Base-by-base conservation (phyloP, 1,140 invertebrate genomes). In the Branchinecta lindahli region DNA sequence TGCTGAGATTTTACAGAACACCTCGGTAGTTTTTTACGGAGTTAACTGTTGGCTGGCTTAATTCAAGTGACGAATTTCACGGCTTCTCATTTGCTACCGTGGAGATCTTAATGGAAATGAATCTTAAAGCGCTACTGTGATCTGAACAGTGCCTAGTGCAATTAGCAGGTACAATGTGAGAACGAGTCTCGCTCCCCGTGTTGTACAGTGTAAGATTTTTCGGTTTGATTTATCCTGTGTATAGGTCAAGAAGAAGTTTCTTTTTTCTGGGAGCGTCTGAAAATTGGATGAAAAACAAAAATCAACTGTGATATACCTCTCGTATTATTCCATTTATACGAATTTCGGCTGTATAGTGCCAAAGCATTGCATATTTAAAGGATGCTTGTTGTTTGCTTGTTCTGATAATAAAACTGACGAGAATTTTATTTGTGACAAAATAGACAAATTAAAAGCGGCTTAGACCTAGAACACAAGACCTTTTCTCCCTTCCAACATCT, bases 1-100 rank as follows among this genome's bases (percentile, higher is more conserved):
- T 90, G 66, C 79, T 91, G 72, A 83, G 88, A 72, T 89, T 85
- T 76, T 82, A 88, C 75, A 83, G 87, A 72, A 83, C 85, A 74
- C 85, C 85, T 2, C 66, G 70, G 46, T 71, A 68, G 68, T 20
- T 21, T 8, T 33, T 18, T 5, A 10, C 7, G 12, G 8, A 3
- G 8, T 10, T 10, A 15, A 70, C 66, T 20, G 44, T 33, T 20
- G 33, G 33, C 46, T 66, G 45, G 18, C 45, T 44, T 67, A 12
- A 66, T 61, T 61, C 12, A 61, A 1, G 52, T 61, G 52, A 20
- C 18, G 12, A 20, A 61, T 2, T 61, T 12, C 52, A 61, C 12
- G 18, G 52, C 12, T 61, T 61, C 18, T 12, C 12, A 61, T 61
- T 61, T 12, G 12, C 12, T 15, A 15, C 18, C 12, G 2, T 61